A percentile compares a stretch with the other conserved stretches of the same genome.
phyloP scores from a whole-genome alignment of 1,140 invertebrate genomes.

The Lepidurus couesii region DNA sequence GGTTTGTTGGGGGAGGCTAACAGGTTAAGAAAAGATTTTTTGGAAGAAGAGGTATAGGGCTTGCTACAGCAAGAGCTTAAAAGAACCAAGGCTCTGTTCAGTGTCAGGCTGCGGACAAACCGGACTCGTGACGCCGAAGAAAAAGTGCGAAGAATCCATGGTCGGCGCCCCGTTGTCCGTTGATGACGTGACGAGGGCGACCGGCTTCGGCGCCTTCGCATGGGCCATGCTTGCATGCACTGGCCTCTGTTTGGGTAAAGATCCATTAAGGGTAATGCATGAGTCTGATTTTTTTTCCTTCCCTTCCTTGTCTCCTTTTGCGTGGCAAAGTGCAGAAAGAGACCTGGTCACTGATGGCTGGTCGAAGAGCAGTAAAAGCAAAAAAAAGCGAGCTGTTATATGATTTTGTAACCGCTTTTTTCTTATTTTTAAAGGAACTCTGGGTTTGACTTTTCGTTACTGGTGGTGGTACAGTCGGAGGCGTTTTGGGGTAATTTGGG shows the following conservation, averaged over 20 bases:
- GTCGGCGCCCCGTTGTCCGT: conserved; percentile 16
- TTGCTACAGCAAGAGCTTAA: not conserved
- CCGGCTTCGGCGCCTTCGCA: not conserved
- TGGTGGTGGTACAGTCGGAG: not conserved
- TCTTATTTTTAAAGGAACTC: not conserved
- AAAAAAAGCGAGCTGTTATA: not conserved
- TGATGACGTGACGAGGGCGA: conserved; percentile 15
- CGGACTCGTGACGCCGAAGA: conserved; percentile 12
- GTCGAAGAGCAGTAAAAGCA: not conserved
- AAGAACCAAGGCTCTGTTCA: not conserved
- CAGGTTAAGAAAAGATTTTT: not conserved
- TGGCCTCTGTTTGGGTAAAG: conserved; percentile 5
- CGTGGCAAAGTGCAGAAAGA: conserved; percentile 21
- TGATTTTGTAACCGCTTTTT: not conserved
- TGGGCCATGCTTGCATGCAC: not conserved
- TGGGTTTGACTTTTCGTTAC: not conserved
- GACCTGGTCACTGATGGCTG: not conserved
- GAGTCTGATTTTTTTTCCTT: not conserved
- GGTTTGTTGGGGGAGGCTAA: not conserved
- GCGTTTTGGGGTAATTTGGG: not conserved
- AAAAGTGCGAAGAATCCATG: conserved; percentile 1
- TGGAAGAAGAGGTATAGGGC: not conserved
- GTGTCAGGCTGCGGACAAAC: not conserved
- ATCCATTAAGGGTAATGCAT: conserved; percentile 18
- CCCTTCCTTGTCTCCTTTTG: not conserved